Evolutionary conservation across 1,140 invertebrate species (phyloP), one percentile per base, ranked within the genome.

Genomic region (Drepana arcuata): DNA sequence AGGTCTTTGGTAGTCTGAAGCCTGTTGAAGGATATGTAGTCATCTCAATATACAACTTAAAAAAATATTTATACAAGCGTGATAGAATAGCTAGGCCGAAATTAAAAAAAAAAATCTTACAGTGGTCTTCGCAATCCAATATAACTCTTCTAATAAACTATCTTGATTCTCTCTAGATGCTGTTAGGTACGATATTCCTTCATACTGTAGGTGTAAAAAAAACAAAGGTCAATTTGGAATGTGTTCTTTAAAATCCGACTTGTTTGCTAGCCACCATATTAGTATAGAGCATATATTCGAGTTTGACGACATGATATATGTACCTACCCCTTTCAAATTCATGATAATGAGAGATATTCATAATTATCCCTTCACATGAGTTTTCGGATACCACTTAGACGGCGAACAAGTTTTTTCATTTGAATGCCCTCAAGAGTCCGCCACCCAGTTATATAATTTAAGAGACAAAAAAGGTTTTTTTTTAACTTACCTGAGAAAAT

Each of bases 121-220:
- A 26, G 75, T 77, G 31, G 68, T 77, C 48, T 80, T 80, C 14
- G 75, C 72, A 33, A 80, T 80, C 70, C 72, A 80, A 42, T 40
- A 61, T 21, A 80, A 41, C 36, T 80, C 75, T 35, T 80, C 75
- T 14, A 75, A 55, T 21, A 80, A 55, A 47, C 27, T 59, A 26
- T 70, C 50, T 10, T 67, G 59, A 40, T 67, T 68, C 41, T 60
- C 47, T 7, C 32, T n/a, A 14, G 60, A 54, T 26, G 48, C 56
- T 3, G 62, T 48, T 35, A 72, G 45, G 41, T 67, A 68, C 7
- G 55, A 53, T 31, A 72, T 63, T 34, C 59, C 72, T 43, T 68
- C 63, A 34, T 45, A 64, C 70, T 78, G 48, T 14, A n/a, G n/a
- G 14, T 23, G 18, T 21, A 30, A 31, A 41, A 38, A 50, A 29